Conservation (phyloP, 2,888 invertebrate species). For the Brachyopa scutellaris region DNA sequence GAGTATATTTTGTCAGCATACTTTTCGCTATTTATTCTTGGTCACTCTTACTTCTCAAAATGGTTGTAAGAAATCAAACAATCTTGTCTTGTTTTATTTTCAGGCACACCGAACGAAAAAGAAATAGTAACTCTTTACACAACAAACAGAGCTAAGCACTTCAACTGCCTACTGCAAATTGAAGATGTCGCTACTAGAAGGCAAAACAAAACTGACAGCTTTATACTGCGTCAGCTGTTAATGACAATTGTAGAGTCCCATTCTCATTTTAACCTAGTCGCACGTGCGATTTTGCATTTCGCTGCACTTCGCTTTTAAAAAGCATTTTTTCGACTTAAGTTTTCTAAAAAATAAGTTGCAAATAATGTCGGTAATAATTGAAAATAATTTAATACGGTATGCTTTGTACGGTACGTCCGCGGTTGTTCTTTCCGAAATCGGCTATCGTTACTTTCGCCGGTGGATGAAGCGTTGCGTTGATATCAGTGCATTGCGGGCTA, state of each 20-base stretch:
- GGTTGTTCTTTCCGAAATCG: constrained; percentile 39
- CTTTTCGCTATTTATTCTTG: no score
- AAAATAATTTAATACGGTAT: constrained; percentile 21
- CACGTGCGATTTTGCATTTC: constrained; percentile 68
- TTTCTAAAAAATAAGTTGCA: neutral
- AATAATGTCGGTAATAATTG: constrained; percentile 7
- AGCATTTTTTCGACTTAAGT: neutral
- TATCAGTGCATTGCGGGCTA: neutral
- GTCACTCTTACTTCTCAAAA: no score
- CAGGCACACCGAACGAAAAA: no score
- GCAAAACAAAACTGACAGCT: neutral
- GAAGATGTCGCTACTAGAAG: constrained; percentile 26
- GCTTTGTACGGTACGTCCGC: constrained; percentile 33
- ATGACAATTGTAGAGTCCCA: constrained; percentile 30
- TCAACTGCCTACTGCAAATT: neutral
- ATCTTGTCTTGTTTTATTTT: no score
- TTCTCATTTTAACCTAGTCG: constrained; percentile 46
- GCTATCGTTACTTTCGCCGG: constrained; percentile 22
- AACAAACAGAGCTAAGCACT: no score
- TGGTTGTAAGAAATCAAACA: no score
- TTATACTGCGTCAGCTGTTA: constrained; percentile 41
- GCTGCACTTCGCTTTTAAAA: constrained; percentile 48
- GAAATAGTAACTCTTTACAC: no score
- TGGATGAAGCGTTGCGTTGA: constrained; percentile 36
- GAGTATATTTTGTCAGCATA: no score